Evolutionary conservation across 2,888 invertebrate species (phyloP).

Genomic region (Agrochola lychnidis): DNA sequence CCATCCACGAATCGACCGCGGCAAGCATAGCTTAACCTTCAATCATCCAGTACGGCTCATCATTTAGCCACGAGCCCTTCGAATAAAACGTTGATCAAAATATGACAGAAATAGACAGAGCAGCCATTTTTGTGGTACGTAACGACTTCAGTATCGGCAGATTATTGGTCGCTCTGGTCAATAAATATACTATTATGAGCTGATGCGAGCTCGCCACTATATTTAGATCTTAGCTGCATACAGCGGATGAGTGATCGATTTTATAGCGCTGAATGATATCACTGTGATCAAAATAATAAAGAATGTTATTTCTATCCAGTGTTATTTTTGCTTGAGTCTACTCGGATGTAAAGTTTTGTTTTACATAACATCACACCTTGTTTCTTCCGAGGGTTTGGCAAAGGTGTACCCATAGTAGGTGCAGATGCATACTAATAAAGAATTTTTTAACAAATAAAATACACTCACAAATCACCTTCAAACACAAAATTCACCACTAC

Average conservation of each 20-base stretch:
- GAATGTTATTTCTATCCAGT: conserved; percentile 2
- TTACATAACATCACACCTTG: no score
- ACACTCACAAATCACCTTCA: no score
- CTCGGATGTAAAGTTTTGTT: no score
- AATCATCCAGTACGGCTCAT: background rate
- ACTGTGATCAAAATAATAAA: conserved; percentile 32
- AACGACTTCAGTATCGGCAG: conserved; percentile 25
- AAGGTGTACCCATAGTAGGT: no score
- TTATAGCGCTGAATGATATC: conserved; percentile 52
- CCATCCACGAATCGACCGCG: background rate
- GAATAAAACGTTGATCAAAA: conserved; percentile 1
- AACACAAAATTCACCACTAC: no score
- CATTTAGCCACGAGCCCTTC: background rate
- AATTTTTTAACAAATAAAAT: no score
- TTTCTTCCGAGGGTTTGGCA: no score
- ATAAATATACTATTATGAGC: conserved; percentile 53
- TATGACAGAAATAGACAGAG: conserved; percentile 20
- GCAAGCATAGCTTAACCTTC: background rate
- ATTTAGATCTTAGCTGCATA: conserved; percentile 50
- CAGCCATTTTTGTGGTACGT: conserved; percentile 31
- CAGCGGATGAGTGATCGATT: conserved; percentile 49
- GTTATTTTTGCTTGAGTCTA: background rate
- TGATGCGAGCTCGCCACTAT: conserved; percentile 41
- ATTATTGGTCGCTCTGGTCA: conserved; percentile 43
- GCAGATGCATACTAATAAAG: no score